Conservation (phyloP, 37 sponge, comb jelly and placozoan species). For the Geodia barretti region DNA sequence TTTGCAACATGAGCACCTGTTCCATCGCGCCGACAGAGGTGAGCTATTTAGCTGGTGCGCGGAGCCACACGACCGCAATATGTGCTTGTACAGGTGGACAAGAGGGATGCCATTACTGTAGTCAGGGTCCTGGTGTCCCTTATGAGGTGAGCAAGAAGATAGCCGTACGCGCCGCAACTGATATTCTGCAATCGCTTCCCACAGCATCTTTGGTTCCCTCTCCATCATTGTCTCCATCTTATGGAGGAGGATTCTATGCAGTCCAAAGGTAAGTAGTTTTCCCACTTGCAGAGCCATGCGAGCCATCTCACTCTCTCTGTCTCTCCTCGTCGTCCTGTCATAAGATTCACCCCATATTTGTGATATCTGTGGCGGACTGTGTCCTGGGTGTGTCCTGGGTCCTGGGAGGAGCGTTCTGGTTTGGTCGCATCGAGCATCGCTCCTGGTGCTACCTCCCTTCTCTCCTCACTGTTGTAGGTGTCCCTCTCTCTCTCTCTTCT, state of each 20-base stretch:
- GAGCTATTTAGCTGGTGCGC: neutral
- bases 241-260: constrained; percentile 22
- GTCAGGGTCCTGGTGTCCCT: constrained; percentile 9
- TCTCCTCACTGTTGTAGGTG: constrained; percentile 32
- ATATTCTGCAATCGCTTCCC: too few relatives aligned
- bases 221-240: constrained; percentile 36
- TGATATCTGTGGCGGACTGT: constrained; percentile 54
- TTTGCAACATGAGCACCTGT: neutral
- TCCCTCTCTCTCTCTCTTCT: neutral
- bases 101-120: constrained; percentile 27
- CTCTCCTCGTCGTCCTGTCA: too few relatives aligned
- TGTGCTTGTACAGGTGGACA: constrained; percentile 11
- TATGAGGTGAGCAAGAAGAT: constrained; percentile 27
- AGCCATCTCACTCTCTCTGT: too few relatives aligned
- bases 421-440: neutral
- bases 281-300: too few relatives aligned
- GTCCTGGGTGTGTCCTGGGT: constrained; percentile 40
- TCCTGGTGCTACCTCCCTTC: constrained; percentile 23
- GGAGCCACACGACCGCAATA: neutral
- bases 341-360: constrained; percentile 57
- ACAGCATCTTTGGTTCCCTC: constrained; percentile 30
- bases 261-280: constrained; percentile 33
- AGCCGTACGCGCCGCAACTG: too few relatives aligned
- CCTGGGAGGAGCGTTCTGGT: constrained; percentile 37
- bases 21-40: neutral